Conservation (phyloP, 1,140 invertebrate species). For the Nomia melanderi region DNA sequence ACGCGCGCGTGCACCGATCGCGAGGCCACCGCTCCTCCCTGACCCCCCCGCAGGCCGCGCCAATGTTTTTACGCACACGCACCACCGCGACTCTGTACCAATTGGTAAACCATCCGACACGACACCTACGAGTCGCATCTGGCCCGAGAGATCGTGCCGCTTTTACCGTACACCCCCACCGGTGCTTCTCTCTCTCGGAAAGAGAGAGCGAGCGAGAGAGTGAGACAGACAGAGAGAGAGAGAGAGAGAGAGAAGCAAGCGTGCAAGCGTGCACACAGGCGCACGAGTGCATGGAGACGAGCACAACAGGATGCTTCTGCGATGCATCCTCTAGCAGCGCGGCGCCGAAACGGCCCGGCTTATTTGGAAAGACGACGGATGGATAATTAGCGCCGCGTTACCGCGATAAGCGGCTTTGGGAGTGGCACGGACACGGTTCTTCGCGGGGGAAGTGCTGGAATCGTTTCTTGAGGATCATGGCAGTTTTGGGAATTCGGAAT, state of each 20-base stretch:
- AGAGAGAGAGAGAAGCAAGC: too few relatives aligned
- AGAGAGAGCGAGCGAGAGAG: too few relatives aligned
- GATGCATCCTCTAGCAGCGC: neutral
- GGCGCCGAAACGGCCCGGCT: neutral
- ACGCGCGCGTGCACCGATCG: conserved; percentile 17
- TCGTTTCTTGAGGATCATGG: too few relatives aligned
- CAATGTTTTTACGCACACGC: conserved; percentile 49
- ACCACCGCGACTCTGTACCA: conserved; percentile 55
- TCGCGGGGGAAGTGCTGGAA: too few relatives aligned
- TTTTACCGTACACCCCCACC: conserved; percentile 1
- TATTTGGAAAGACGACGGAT: neutral
- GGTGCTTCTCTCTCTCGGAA: too few relatives aligned
- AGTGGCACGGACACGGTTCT: too few relatives aligned
- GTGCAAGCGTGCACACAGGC: neutral
- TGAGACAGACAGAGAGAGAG: too few relatives aligned
- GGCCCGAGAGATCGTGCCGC: conserved; percentile 29
- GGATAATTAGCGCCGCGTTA: neutral
- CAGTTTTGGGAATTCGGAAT: too few relatives aligned
- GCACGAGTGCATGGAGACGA: too few relatives aligned
- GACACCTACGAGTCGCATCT: conserved; percentile 61
- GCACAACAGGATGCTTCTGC: neutral
- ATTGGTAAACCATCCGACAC: conserved; percentile 61
- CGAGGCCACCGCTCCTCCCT: conserved; percentile 27
- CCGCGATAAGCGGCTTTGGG: neutral
- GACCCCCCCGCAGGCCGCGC: neutral